Evolutionary conservation across 2,888 invertebrate genomes (phyloP).

Genomic region (Callinectes sapidus): DNA sequence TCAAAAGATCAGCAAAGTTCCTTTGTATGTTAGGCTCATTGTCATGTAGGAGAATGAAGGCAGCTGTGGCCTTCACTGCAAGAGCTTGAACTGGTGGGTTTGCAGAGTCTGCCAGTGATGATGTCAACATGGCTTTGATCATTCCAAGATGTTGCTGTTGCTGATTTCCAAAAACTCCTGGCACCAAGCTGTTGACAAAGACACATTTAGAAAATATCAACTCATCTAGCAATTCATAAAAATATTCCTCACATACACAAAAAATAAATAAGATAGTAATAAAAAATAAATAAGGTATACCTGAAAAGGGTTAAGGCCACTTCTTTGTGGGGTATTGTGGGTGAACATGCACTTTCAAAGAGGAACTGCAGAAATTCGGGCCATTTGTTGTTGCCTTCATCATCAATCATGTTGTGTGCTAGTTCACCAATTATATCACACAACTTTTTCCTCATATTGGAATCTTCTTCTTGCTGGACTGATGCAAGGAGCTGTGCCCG

Average conservation of each 20-base stretch:
- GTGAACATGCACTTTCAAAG: constrained; percentile 93
- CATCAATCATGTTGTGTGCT: constrained; percentile 94
- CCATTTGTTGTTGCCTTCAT: constrained; percentile 97
- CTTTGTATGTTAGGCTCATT: constrained; percentile 93
- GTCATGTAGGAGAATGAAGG: constrained; percentile 93
- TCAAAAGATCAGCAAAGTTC: constrained; percentile 90
- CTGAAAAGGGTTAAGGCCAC: constrained; percentile 96
- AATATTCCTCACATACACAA: background rate
- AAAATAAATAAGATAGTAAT: background rate
- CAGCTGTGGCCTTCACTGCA: constrained; percentile 79
- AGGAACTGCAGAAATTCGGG: constrained; percentile 94
- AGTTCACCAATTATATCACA: constrained; percentile 98
- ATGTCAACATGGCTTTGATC: constrained; percentile 92
- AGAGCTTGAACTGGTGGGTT: constrained; percentile 74
- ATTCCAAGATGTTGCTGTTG: constrained; percentile 92
- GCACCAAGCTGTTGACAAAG: constrained; percentile 84
- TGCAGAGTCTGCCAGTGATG: constrained; percentile 58
- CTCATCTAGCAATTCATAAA: background rate
- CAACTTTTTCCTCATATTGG: constrained; percentile 88
- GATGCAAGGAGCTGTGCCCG: constrained; percentile 90
- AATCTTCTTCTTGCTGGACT: constrained; percentile 88
- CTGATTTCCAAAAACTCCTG: constrained; percentile 97
- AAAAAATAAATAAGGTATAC: constrained; percentile 78
- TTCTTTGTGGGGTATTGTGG: constrained; percentile 89
- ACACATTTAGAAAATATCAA: background rate